Percentiles rank a stretch among this genome's conserved stretches.
phyloP scores from a whole-genome alignment of 2,888 invertebrate species.

The Spicauda simplicius region DNA sequence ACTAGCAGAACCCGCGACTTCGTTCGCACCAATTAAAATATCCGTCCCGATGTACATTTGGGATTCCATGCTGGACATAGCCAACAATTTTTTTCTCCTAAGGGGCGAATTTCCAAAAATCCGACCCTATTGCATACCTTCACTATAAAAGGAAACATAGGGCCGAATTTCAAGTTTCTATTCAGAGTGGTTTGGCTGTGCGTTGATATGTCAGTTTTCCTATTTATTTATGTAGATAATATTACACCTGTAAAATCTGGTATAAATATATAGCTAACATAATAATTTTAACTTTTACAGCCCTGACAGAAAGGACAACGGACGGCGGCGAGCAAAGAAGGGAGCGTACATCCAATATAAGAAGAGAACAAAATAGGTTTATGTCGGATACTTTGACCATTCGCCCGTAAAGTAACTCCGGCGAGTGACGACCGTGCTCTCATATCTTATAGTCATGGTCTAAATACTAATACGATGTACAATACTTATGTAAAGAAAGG shows the following conservation, averaged over 20 bases:
- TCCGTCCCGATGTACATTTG: too few species aligned
- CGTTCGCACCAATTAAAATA: too few species aligned
- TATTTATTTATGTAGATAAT: too few species aligned
- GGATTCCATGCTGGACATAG: too few species aligned
- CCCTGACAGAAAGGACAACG: conserved; percentile 73
- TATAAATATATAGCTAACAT: neutral
- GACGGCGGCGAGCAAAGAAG: conserved; percentile 73
- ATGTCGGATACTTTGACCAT: conserved; percentile 84
- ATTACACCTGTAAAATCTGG: neutral
- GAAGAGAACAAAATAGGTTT: conserved; percentile 85
- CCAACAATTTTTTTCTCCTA: too few species aligned
- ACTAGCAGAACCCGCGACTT: too few species aligned
- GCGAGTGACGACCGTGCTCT: conserved; percentile 68
- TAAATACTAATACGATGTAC: conserved; percentile 15
- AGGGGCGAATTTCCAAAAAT: too few species aligned
- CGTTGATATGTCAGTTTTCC: too few species aligned
- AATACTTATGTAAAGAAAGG: neutral
- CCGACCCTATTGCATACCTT: too few species aligned
- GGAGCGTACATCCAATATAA: conserved; percentile 83
- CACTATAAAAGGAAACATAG: too few species aligned
- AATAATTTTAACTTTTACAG: conserved; percentile 46
- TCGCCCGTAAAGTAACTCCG: conserved; percentile 82
- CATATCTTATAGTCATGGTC: conserved; percentile 47
- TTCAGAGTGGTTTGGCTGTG: too few species aligned
- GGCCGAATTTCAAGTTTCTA: too few species aligned